Evolutionary conservation across 1,140 invertebrate species (phyloP), one percentile per base, ranked within the genome.

Genomic region (Drosophila pectinifera): DNA sequence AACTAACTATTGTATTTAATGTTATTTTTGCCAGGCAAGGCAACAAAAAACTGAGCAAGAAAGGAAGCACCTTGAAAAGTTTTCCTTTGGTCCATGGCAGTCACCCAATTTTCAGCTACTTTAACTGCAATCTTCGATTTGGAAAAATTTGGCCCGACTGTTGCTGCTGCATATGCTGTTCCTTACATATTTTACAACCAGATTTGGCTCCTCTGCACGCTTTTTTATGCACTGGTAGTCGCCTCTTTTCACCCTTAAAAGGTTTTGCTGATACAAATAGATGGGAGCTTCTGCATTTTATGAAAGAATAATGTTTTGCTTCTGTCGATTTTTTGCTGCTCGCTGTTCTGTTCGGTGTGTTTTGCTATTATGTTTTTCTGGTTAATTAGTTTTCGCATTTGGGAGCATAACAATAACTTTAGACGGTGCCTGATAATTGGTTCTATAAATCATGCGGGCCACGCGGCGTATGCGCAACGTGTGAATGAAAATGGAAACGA

Each of bases 321-420:
- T 49, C 26, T 28, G 22, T 36, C 57, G 55, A 43, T 24, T 45
- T 38, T 46, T 46, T 22, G 8, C 38, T 20, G 36, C 24, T 65
- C 11, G 14, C n/a, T 13, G 26, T n/a, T 16, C 14, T 22, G 31
- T 46, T 65, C 2, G 22, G 5, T 16, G 6, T 62, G 43, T 24
- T 22, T 63, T 24, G n/a, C 22, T 34, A 51, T 67, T 65, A 45
- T 67, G 22, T 45, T 70, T 67, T 69, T 68, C 67, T 69, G 63
- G 31, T 24, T 70, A 70, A 70, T 70, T 70, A 70, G 67, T 48
- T 70, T 69, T 70, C 49, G 34, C 42, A 39, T 56, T 70, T 56
- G 24, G 24, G 28, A 56, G 49, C 49, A 38, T 8, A 55, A 67
- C 48, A 69, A 67, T 67, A 67, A 31, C 48, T 18, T 3, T 1